Base-by-base conservation (phyloP, 1,140 invertebrate species). In the Aphaenogaster floridana region DNA sequence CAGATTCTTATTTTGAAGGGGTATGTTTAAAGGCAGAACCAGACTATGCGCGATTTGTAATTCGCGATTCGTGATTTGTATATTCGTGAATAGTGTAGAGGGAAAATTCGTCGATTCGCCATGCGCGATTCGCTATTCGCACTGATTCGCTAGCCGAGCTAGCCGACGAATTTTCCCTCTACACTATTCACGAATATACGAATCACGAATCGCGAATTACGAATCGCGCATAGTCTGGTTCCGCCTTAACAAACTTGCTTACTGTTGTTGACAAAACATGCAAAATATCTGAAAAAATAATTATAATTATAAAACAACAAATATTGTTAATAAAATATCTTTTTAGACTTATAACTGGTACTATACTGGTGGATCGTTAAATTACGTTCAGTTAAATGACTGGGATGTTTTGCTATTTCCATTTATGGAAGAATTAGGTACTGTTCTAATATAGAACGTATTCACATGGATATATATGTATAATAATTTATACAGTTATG, bases 271-370 rank as follows among this genome's bases (percentile, higher is more conserved):
- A 59, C 50, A 28, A 61, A 50, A 71, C 48, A 15, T 48, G 17
- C 3, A 1, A 61, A 52, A 11, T 72, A 6, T 39, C 8, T 64
- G 1, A 9, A 21, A 48, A 42, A 34, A 71, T 36, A 42, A 54
- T 63, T 13, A 1, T 36, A 39, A 50, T 80, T 81, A 34, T 7
- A 21, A 15, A 1, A 57, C 4, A 36, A 45, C 3, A 13, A 9
- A 21, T 61, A 59, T 59, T 63, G 48, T 79, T 88, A 21, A 61
- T 88, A 71, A 52, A 61, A 89, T 39, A 85, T 78, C 48, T 17
- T 91, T 94, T 76, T 42, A 94, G 94, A 87, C 72, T 66, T 95
- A 95, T 64, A 95, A 95, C 78, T 95, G 94, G 94, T 95, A 95
- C 84, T 95, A 95, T 50, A 94, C 93, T 48, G 95, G 95, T 79